Evolutionary conservation across 2,113 vertebrate genomes (phyloP), one percentile per base, ranked within the genome.

Genomic region (Cryptomyrus ogoouensis): DNA sequence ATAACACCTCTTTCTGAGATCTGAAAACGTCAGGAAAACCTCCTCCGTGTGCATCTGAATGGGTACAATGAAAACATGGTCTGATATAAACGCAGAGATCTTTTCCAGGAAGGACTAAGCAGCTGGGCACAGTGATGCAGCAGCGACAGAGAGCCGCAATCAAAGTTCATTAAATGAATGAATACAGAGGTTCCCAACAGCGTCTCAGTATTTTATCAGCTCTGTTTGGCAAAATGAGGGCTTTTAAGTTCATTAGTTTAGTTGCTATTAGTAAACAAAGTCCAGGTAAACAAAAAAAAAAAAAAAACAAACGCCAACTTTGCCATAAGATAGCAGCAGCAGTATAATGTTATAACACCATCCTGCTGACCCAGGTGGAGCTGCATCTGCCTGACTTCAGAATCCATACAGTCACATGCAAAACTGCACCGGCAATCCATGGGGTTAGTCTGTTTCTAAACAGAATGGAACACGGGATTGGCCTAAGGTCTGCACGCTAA

Each of bases 381-480:
- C 77, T 8, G 19, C 5, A 83, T 19, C 39, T 83, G 31, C 77
- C 6, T 5, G 15, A 39, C 35, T 42, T 83, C 58, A 46, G 47
- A 12, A 70, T 58, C 44, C 39, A 85, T 83, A 21, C 31, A 19
- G 21, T 31, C 35, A 90, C 83, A 21, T 31, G 53, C 42, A 12
- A 53, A 35, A 47, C 66, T 74, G 39, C 13, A 42, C 50, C 52
- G 87, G 46, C 58, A 31, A 87, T 90, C 87, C 83, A 74, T 74
- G 6, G 47, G 53, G 46, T 44, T 74, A n/a, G 85, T 86, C 44
- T 90, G 83, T 39, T 90, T 39, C 52, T 50, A 86, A 35, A 5
- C 53, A 66, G 83, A 87, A 35, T 49, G 56, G 56, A 86, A 70
- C 83, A 90, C 70, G 83, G 85, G 83, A 50, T 24, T 39, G 46